Conservation (phyloP, 2,797 vertebrate genomes). For the Eurystomus glaucurus region DNA sequence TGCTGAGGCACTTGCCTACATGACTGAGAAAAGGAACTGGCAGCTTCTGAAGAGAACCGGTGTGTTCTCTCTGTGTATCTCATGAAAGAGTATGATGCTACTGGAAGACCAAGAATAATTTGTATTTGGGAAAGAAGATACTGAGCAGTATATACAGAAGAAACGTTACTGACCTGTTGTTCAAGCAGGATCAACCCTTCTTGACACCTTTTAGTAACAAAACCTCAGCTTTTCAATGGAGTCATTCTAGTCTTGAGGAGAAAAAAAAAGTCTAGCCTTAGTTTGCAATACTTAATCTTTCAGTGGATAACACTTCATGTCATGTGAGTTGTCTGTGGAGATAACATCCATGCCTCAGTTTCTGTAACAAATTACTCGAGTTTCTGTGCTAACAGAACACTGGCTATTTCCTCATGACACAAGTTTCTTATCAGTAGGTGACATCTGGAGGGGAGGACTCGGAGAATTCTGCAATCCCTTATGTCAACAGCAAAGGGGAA, state of each 20-base stretch:
- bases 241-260: not conserved
- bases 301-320: not conserved
- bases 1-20: not conserved
- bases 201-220: not conserved
- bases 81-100: not conserved
- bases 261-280: not conserved
- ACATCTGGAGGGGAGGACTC: not conserved
- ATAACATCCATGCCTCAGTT: not conserved
- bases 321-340: not conserved
- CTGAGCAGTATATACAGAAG: not conserved
- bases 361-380: not conserved
- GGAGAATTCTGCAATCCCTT: not conserved
- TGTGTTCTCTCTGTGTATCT: not conserved
- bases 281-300: not conserved
- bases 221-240: not conserved
- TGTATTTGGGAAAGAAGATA: not conserved
- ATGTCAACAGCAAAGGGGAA: not conserved
- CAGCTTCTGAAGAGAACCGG: not conserved
- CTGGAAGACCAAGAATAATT: not conserved
- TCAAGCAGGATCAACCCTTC: not conserved
- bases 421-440: not conserved
- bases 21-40: not conserved
- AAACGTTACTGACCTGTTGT: not conserved
- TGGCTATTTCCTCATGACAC: not conserved
- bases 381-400: not conserved